These are phyloP conservation scores for Catharus bicknelli DNA, from an alignment of 2,113 vertebrate genomes.

Conservation along the genomic window DNA sequence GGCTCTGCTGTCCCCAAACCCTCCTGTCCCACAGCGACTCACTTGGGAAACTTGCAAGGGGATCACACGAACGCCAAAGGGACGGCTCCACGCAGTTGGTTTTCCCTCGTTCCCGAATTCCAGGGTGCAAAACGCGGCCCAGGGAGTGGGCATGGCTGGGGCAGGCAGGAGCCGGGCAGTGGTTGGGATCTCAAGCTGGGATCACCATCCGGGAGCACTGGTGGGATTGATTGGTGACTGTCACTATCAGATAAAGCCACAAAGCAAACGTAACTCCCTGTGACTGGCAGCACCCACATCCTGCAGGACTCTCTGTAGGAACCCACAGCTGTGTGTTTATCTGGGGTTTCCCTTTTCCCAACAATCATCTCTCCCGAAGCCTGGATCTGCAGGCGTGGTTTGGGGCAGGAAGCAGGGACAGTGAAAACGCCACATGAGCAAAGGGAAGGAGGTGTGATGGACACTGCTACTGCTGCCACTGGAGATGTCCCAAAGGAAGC, in stretches of 20 bases:
- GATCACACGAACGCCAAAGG: rapidly evolving
- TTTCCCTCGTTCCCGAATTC: not conserved
- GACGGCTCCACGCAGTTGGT: rapidly evolving
- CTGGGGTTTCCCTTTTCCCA: not conserved
- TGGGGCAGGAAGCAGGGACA: not conserved
- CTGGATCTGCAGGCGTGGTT: rapidly evolving
- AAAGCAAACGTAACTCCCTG: not conserved
- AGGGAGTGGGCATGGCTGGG: not conserved
- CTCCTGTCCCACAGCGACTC: rapidly evolving
- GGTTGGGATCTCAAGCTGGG: not conserved
- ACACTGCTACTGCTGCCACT: not conserved
- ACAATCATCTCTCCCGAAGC: rapidly evolving
- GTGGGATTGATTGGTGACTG: not conserved
- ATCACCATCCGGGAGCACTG: rapidly evolving
- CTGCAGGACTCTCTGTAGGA: not conserved
- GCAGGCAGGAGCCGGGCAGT: not conserved
- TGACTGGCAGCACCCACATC: rapidly evolving
- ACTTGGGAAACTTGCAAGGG: rapidly evolving
- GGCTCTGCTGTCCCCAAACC: too few relatives aligned
- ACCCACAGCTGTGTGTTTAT: not conserved
- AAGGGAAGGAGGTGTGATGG: not conserved
- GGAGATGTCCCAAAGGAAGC: not conserved
- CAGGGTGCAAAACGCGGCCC: rapidly evolving
- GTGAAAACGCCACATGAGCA: not conserved
- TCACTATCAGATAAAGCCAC: rapidly evolving